These are phyloP conservation scores for Malurus leucopterus DNA, from an alignment of 2,797 vertebrate species.

Conservation along the genomic window DNA sequence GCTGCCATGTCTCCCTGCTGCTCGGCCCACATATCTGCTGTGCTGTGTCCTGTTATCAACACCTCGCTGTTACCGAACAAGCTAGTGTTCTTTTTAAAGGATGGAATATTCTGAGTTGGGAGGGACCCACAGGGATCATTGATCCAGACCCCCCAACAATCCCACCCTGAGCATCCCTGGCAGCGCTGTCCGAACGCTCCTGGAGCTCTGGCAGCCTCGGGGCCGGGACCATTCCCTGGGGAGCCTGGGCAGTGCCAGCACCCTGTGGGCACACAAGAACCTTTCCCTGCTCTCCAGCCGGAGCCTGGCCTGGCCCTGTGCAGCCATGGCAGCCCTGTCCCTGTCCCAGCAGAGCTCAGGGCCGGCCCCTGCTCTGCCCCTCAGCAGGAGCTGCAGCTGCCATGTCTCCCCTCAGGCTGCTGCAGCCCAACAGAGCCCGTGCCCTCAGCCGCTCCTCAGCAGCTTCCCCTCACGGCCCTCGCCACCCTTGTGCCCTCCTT, in stretches of 20 bases:
- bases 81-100: not conserved
- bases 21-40: no score
- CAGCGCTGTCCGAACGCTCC: not conserved
- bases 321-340: not conserved
- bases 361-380: not conserved
- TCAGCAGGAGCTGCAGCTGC: not conserved
- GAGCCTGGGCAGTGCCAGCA: not conserved
- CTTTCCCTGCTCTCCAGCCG: not conserved
- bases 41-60: no score
- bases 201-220: not conserved
- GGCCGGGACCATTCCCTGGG: not conserved
- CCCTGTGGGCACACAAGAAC: not conserved
- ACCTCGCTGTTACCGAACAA: not conserved
- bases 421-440: not conserved
- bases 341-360: not conserved
- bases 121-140: not conserved
- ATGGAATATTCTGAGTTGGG: not conserved
- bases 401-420: not conserved
- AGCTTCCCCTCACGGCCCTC: not conserved
- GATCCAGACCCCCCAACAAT: not conserved
- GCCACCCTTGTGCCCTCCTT: not conserved
- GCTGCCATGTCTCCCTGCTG: no score
- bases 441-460: not conserved
- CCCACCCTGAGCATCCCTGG: not conserved
- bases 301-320: not conserved